These are phyloP conservation scores for Sus scrofa DNA, from an alignment of 2,113 vertebrate species.

Conservation along the genomic window T2T-Sscrofa CM000814.6:58912501-58913000, in stretches of 20 bases:
- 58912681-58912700: neutral
- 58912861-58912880: neutral
- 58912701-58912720: too few relatives aligned
- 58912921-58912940: neutral
- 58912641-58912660: neutral
- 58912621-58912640: rapidly evolving
- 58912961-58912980: rapidly evolving
- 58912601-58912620: neutral
- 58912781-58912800: rapidly evolving
- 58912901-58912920: neutral
- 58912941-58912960: rapidly evolving
- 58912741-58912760: neutral
- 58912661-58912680: neutral
- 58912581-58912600: neutral
- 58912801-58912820: neutral
- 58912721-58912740: rapidly evolving
- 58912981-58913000: rapidly evolving
- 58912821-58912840: neutral
- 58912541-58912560: neutral
- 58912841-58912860: neutral
- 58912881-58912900: neutral
- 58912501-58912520: conserved; percentile 57
- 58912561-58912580: neutral
- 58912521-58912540: neutral
- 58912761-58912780: neutral